phyloP scores from a whole-genome alignment of 2,888 invertebrate genomes.

The Diarsia brunnea region DNA sequence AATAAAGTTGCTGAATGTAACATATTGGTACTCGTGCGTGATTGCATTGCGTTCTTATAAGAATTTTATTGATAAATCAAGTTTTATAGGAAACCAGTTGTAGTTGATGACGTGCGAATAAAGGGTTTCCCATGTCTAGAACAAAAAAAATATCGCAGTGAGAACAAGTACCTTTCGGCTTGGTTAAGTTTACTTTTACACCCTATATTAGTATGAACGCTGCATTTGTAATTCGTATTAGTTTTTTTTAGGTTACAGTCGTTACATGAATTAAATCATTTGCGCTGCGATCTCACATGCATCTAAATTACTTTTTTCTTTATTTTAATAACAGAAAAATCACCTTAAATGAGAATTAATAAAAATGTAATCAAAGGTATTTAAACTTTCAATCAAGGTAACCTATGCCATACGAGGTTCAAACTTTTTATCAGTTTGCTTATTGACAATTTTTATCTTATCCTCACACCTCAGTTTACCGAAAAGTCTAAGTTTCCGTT shows the following conservation, averaged over 20 bases:
- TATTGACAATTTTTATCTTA: conserved; percentile 30
- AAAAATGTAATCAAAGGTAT: neutral
- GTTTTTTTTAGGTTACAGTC: neutral
- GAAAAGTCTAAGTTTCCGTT: no score
- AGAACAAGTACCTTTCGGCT: no score
- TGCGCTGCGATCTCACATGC: no score
- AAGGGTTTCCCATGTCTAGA: no score
- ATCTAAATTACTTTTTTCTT: neutral
- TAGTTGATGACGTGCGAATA: no score
- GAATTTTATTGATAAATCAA: conserved; percentile 3
- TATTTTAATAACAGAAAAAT: neutral
- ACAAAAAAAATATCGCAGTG: no score
- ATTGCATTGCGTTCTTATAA: neutral
- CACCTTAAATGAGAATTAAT: neutral
- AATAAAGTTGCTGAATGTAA: neutral
- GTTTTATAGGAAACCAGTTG: neutral
- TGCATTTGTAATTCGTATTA: neutral
- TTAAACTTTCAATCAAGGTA: conserved; percentile 12
- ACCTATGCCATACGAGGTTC: neutral
- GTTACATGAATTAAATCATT: no score
- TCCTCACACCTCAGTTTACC: no score
- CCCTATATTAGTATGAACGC: no score
- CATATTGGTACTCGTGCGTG: neutral
- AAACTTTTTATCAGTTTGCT: conserved; percentile 26
- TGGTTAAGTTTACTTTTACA: no score